phyloP scores from a whole-genome alignment of 2,888 invertebrate genomes.

The Ophioninae sp. region DNA sequence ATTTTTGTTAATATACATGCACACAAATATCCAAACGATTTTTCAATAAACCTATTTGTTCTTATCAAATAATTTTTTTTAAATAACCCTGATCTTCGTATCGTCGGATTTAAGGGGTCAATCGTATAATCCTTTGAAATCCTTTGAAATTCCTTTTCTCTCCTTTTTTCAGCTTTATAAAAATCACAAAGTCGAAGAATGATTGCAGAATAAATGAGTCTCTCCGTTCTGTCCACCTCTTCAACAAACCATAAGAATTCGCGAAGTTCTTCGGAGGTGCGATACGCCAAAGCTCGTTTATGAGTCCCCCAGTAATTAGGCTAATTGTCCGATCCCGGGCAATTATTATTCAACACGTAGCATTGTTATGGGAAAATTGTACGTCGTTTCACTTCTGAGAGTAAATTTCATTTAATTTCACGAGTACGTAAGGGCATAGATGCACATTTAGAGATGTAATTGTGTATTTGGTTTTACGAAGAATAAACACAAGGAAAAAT shows the following conservation, averaged over 20 bases:
- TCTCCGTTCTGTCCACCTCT: neutral
- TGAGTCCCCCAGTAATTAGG: constrained; percentile 45
- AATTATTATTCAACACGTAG: neutral
- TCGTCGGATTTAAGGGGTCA: no score
- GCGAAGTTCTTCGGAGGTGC: constrained; percentile 8
- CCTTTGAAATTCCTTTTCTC: neutral
- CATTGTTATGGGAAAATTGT: constrained; percentile 18
- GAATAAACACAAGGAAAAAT: neutral
- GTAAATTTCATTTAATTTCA: neutral
- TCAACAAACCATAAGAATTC: constrained; percentile 29
- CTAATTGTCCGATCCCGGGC: constrained; percentile 30
- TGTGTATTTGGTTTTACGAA: neutral
- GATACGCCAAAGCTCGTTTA: constrained; percentile 44
- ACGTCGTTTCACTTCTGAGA: constrained; percentile 5
- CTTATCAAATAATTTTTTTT: no score
- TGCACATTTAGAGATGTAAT: neutral
- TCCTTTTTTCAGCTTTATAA: neutral
- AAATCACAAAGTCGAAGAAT: neutral
- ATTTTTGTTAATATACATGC: no score
- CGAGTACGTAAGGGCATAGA: neutral
- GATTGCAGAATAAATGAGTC: neutral
- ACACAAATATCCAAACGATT: no score
- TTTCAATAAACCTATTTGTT: no score
- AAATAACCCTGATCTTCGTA: no score
- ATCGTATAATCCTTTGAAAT: neutral